Evolutionary conservation across 2,888 invertebrate species (phyloP).

Genomic region (Byasa hedistus): DNA sequence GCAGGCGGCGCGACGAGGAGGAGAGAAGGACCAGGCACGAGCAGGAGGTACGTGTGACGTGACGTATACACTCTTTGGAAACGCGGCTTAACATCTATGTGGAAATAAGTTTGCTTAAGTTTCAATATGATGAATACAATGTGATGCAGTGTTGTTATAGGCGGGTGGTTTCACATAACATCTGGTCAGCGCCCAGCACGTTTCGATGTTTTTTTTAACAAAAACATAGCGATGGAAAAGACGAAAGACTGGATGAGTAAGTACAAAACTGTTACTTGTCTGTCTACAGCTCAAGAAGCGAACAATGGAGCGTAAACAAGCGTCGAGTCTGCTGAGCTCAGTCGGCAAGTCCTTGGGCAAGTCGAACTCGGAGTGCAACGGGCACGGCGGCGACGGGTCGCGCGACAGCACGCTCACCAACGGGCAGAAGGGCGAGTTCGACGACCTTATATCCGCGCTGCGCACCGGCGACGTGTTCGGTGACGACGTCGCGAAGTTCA

Average conservation of each 20-base stretch:
- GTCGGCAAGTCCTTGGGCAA: constrained; percentile 86
- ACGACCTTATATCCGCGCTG: constrained; percentile 96
- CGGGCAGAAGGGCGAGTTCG: constrained; percentile 92
- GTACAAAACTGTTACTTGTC: background rate
- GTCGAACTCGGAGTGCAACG: constrained; percentile 79
- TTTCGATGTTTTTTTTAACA: too few species aligned
- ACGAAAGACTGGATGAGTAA: too few species aligned
- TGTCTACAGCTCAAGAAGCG: constrained; percentile 85
- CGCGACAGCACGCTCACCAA: constrained; percentile 62
- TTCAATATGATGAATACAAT: too few species aligned
- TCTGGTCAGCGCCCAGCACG: too few species aligned
- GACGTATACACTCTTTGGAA: too few species aligned
- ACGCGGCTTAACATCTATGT: background rate
- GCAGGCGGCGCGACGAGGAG: constrained; percentile 91
- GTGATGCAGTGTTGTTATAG: too few species aligned
- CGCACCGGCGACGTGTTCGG: constrained; percentile 97
- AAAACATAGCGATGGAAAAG: too few species aligned
- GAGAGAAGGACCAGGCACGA: constrained; percentile 93
- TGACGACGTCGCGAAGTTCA: constrained; percentile 95
- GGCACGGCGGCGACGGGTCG: constrained; percentile 62
- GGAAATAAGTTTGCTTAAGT: too few species aligned
- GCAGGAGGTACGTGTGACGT: constrained; percentile 82
- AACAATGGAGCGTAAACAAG: constrained; percentile 91
- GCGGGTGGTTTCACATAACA: too few species aligned
- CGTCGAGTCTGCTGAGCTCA: constrained; percentile 87